Base-by-base conservation (phyloP, 37 sponge, comb jelly and placozoan genomes). In the Cladorhizidae sp. region DNA sequence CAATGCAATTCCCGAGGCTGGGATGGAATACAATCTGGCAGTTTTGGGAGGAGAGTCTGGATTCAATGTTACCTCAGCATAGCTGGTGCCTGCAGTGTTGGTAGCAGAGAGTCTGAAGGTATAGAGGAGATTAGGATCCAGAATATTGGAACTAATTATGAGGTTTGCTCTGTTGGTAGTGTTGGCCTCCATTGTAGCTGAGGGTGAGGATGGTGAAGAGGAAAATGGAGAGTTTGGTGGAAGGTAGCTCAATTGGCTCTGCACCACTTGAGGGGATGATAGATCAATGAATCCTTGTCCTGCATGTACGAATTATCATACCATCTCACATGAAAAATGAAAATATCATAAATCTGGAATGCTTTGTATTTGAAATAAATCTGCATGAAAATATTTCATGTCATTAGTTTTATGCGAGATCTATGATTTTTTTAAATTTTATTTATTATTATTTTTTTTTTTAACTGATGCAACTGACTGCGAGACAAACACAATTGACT, bases 21-120 rank as follows among this genome's bases (percentile, higher is more conserved):
- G 94, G 22, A 29, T 33, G 15, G 86, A 77, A 9, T 18, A 18
- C 2, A 93, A 31, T 6, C 1, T 5, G 8, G 45, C 40, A 6
- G 67, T 54, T 9, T 62, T 36, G 0, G 90, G 94, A 17, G 90
- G 68, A 6, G 79, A 2, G 42, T 67, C 29, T 17, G 83, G 32
- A 45, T 20, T 55, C 17, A 93, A 43, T 28, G 86, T 77, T 9
- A 79, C 40, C 11, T 62, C 38, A 6, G 80, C 64, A 37, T 75
- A 90, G 9, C 51, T 32, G 1, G 71, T 35, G 7, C 77, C 85
- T 2, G 23, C 71, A 64, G 49, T 72, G 22, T 41, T 69, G 6
- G 57, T 70, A 21, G 92, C 92, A 59, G 64, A 42, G 14, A 91
- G 71, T 45, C 65, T 37, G 70, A 91, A 91, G 29, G 83, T 78